Conservation (phyloP, 2,113 vertebrate species). For the Gallinago jamesoni region DNA sequence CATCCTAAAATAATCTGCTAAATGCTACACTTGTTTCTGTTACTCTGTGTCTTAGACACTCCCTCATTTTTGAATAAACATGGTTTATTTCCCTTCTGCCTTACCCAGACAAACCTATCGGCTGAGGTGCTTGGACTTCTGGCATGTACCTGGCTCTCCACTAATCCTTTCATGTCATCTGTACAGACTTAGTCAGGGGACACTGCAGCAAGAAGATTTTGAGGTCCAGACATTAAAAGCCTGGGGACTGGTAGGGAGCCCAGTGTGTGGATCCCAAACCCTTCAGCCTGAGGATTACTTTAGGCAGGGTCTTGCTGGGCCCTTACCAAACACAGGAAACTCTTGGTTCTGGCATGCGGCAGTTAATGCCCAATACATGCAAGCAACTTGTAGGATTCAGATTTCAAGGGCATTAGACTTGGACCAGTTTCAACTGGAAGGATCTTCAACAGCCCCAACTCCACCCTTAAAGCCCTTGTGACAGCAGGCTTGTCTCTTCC, state of each 20-base stretch:
- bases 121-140: background rate
- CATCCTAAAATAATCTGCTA: conserved; percentile 29
- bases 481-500: background rate
- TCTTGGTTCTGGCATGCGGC: background rate
- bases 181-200: background rate
- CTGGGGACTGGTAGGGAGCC: background rate
- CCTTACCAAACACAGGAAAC: background rate
- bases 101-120: background rate
- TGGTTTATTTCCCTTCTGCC: background rate
- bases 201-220: background rate
- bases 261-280: background rate
- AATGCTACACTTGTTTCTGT: background rate
- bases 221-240: background rate
- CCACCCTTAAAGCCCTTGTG: background rate
- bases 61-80: background rate
- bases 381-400: background rate
- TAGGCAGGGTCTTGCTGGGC: background rate
- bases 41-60: background rate
- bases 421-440: background rate
- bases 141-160: background rate
- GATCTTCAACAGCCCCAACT: background rate
- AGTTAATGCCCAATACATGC: background rate
- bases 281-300: background rate
- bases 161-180: background rate
- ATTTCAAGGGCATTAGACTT: background rate